Conservation (phyloP, 2,113 vertebrate species). For the Rhizomys pruinosus region DNA sequence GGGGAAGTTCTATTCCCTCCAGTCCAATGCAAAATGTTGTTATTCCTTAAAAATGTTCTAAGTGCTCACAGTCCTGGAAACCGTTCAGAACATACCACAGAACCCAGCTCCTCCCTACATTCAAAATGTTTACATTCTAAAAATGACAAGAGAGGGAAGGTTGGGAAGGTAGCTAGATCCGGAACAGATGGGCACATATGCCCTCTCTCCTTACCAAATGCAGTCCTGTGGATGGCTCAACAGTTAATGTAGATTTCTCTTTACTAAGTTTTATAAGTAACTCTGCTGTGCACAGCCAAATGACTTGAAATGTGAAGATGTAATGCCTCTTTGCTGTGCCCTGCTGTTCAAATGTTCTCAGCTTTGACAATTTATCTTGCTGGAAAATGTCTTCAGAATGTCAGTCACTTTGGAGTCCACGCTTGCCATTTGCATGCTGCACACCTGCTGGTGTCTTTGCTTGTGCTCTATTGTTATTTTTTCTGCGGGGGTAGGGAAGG, state of each 20-base stretch:
- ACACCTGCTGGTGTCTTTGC: constrained; percentile 78
- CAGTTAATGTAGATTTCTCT: constrained; percentile 81
- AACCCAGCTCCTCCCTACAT: constrained; percentile 80
- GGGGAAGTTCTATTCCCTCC: constrained; percentile 83
- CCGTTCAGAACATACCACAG: constrained; percentile 81
- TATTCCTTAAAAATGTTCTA: constrained; percentile 84
- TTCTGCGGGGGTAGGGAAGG: constrained; percentile 59
- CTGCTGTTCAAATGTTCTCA: constrained; percentile 84
- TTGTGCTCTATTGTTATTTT: constrained; percentile 78
- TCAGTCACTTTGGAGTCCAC: constrained; percentile 75
- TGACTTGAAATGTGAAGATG: constrained; percentile 83
- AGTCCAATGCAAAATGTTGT: constrained; percentile 84
- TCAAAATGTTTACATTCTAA: constrained; percentile 84
- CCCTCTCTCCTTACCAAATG: constrained; percentile 82
- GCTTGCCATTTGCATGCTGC: constrained; percentile 78
- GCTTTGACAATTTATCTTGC: constrained; percentile 83
- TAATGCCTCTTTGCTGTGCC: constrained; percentile 82
- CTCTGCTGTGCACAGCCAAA: constrained; percentile 78
- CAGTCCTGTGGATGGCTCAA: constrained; percentile 80
- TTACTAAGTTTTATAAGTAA: constrained; percentile 80
- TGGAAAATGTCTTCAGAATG: constrained; percentile 84
- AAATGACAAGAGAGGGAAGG: constrained; percentile 83
- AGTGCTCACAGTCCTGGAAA: constrained; percentile 83
- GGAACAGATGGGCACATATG: constrained; percentile 84
- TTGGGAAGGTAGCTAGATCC: constrained; percentile 83